Evolutionary conservation across 1,140 invertebrate genomes (phyloP).

Genomic region (Tetragonula clypearis): DNA sequence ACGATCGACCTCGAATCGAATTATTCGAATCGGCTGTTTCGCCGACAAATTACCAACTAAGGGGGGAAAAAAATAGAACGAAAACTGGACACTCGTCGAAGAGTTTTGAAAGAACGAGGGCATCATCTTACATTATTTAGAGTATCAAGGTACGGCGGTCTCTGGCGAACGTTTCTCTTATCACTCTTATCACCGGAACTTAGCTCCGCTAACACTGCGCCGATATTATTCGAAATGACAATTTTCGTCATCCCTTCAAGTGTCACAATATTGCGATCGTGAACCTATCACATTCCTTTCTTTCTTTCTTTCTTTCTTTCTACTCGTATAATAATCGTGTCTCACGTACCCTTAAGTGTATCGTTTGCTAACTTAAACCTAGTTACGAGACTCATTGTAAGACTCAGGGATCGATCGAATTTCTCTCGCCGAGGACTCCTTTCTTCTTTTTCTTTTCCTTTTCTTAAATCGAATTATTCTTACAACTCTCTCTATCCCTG

Average conservation of each 20-base stretch:
- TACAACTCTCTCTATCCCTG: not conserved
- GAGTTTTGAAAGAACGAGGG: slow-evolving; percentile 80
- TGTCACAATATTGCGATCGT: not conserved
- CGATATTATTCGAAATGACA: slow-evolving; percentile 13
- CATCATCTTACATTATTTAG: slow-evolving; percentile 74
- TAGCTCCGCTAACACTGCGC: not conserved
- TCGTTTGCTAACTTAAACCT: slow-evolving; percentile 27
- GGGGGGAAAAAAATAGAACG: slow-evolving; percentile 16
- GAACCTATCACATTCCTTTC: not conserved
- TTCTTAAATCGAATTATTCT: slow-evolving; percentile 9
- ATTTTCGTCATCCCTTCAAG: not conserved
- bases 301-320: not conserved
- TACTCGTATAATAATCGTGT: slow-evolving; percentile 20
- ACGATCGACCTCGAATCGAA: not conserved
- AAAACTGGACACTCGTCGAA: slow-evolving; percentile 51
- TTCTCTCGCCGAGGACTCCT: not conserved
- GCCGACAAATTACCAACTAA: slow-evolving; percentile 49
- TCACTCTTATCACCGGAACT: not conserved
- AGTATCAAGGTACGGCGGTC: slow-evolving; percentile 73
- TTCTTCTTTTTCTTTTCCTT: not conserved
- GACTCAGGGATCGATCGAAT: slow-evolving; percentile 5
- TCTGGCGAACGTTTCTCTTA: not conserved
- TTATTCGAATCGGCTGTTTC: slow-evolving; percentile 16
- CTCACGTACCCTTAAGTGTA: slow-evolving; percentile 3
- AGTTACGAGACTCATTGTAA: slow-evolving; percentile 12